Evolutionary conservation across 2,113 vertebrate genomes (phyloP).

Genomic region (Pluvialis apricaria): DNA sequence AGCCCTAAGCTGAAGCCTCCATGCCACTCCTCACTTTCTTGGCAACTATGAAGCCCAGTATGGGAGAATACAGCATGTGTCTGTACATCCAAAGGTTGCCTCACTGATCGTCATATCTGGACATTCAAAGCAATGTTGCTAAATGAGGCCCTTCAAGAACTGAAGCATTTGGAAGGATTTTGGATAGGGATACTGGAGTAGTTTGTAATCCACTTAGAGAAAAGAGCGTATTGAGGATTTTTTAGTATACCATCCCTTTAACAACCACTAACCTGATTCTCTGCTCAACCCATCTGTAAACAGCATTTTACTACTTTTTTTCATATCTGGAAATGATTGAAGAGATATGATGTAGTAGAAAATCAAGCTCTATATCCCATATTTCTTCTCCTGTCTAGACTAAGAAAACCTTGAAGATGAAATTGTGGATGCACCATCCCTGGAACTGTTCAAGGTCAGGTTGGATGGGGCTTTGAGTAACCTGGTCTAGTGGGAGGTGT

Average conservation of each 20-base stretch:
- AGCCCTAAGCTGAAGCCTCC: neutral
- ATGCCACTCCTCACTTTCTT: rapidly evolving
- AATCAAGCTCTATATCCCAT: neutral
- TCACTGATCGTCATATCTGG: neutral
- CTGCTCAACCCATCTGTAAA: neutral
- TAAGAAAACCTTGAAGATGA: neutral
- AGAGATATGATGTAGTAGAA: neutral
- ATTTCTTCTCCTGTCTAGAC: neutral
- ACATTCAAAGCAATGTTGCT: neutral
- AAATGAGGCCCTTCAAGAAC: neutral
- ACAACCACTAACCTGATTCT: neutral
- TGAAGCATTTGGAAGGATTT: neutral
- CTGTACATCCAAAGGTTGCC: neutral
- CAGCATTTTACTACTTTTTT: neutral
- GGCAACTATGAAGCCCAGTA: neutral
- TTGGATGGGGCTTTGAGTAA: neutral
- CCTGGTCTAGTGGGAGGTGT: neutral
- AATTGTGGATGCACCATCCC: neutral
- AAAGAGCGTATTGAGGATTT: neutral
- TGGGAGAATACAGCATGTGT: neutral
- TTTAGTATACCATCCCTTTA: neutral
- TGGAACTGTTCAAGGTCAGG: neutral
- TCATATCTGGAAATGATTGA: neutral
- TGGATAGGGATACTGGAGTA: neutral
- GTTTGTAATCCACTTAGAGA: neutral